phyloP scores from a whole-genome alignment of 2,888 invertebrate species.

The Chaitophorus viminalis region DNA sequence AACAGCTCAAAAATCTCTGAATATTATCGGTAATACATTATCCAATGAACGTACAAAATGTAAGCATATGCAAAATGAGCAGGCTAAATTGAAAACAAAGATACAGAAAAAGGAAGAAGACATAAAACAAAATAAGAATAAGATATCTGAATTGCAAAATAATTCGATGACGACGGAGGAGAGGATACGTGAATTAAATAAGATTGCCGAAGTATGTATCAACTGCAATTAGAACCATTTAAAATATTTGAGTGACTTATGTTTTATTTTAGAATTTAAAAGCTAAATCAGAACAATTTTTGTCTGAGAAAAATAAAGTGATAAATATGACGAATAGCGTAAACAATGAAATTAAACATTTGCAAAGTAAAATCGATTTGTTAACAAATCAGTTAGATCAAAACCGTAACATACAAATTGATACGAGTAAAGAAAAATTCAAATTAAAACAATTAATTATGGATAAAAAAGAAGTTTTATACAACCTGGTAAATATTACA shows the following conservation, averaged over 20 bases:
- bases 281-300: neutral
- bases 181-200: conserved; percentile 51
- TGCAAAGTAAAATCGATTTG: conserved; percentile 67
- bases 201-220: conserved; percentile 25
- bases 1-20: conserved; percentile 1
- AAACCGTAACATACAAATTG: conserved; percentile 36
- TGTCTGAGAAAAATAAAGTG: conserved; percentile 23
- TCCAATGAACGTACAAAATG: conserved; percentile 69
- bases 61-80: conserved; percentile 70
- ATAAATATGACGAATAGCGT: conserved; percentile 24
- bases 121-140: conserved; percentile 65
- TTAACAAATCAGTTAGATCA: conserved; percentile 42
- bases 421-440: conserved; percentile 61
- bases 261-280: conserved; percentile 21
- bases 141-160: conserved; percentile 45
- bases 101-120: conserved; percentile 70
- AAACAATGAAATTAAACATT: conserved; percentile 66
- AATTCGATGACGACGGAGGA: conserved; percentile 57
- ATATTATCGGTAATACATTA: conserved; percentile 6
- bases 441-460: conserved; percentile 70
- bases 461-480: conserved; percentile 73
- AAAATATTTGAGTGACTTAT: neutral
- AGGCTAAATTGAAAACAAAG: conserved; percentile 69
- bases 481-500: conserved; percentile 72
- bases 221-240: neutral